Conservation (phyloP, 35 echinoderm and acorn worm species). For the Anneissia japonica region DNA sequence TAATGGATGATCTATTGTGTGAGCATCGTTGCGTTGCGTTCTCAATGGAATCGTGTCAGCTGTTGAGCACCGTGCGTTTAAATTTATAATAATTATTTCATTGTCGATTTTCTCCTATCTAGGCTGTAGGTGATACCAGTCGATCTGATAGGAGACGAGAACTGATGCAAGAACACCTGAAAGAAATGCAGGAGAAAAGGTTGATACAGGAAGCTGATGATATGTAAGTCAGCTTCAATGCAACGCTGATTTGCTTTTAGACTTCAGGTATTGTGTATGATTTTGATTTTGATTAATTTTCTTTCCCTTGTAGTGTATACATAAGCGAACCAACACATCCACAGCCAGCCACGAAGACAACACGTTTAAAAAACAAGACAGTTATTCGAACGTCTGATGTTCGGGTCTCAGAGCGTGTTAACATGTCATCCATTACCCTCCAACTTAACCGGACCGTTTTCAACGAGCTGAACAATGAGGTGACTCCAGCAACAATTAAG, state of each 20-base stretch:
- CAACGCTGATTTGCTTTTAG: background rate
- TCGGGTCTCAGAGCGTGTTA: slow-evolving; percentile 80
- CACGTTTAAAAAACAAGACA: slow-evolving; percentile 59
- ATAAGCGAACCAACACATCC: slow-evolving; percentile 68
- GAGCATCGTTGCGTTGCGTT: too few relatives aligned
- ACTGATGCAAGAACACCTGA: slow-evolving; percentile 50
- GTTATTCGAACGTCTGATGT: slow-evolving; percentile 85
- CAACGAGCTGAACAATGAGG: slow-evolving; percentile 83
- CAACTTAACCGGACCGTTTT: slow-evolving; percentile 90
- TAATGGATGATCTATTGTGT: too few relatives aligned
- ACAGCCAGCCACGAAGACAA: slow-evolving; percentile 84
- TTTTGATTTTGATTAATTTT: background rate
- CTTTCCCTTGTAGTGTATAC: background rate
- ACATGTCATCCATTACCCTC: slow-evolving; percentile 57
- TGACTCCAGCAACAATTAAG: slow-evolving; percentile 68
- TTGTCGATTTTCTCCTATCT: too few relatives aligned
- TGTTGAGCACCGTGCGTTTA: too few relatives aligned
- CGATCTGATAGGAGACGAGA: slow-evolving; percentile 59
- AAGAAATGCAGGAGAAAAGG: slow-evolving; percentile 49
- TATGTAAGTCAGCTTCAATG: slow-evolving; percentile 23
- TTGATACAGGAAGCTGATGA: slow-evolving; percentile 58
- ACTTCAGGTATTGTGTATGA: background rate
- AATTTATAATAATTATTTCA: too few relatives aligned
- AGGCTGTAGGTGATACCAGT: slow-evolving; percentile 68
- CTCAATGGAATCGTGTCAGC: too few relatives aligned